A percentile compares a stretch with the other conserved stretches of the same genome.
Evolutionary conservation across 2,888 invertebrate genomes (phyloP).

Genomic region (Netelia inedita): DNA sequence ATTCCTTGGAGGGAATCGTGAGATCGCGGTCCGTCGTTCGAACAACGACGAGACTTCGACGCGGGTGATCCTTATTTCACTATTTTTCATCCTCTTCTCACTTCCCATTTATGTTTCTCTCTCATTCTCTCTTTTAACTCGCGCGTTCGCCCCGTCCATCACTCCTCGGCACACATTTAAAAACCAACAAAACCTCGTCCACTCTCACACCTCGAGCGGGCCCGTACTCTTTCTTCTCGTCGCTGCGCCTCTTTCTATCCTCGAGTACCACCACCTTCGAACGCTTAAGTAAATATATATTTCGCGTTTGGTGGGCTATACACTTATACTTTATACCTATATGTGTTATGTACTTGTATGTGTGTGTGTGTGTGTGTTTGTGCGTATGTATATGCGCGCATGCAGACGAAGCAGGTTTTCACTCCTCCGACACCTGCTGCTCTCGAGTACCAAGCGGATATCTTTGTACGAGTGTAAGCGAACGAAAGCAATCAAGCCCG

Average conservation of each 20-base stretch:
- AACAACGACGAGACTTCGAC: slow-evolving; percentile 17
- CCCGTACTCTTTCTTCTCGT: background rate
- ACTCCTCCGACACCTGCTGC: slow-evolving; percentile 46
- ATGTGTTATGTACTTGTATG: background rate
- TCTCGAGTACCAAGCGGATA: slow-evolving; percentile 16
- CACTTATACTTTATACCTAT: slow-evolving; percentile 3
- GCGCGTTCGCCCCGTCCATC: slow-evolving; percentile 42
- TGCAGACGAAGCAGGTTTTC: slow-evolving; percentile 44
- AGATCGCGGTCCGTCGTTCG: slow-evolving; percentile 21
- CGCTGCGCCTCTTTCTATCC: slow-evolving; percentile 18
- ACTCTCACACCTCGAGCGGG: slow-evolving; percentile 51
- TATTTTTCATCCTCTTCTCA: slow-evolving; percentile 15
- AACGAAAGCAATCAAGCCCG: background rate
- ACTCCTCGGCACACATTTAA: slow-evolving; percentile 62
- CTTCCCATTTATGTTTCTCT: background rate
- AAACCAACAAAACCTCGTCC: slow-evolving; percentile 66
- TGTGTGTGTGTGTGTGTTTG: background rate
- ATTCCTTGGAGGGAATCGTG: background rate
- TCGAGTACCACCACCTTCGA: slow-evolving; percentile 58
- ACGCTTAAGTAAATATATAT: slow-evolving; percentile 64
- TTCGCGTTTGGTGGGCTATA: slow-evolving; percentile 54
- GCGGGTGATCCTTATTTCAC: slow-evolving; percentile 42
- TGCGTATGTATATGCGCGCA: background rate
- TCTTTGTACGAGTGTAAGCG: slow-evolving; percentile 2
- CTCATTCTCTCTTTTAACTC: slow-evolving; percentile 7